Conservation (phyloP, 2,797 vertebrate species). For the Halcyon chelicuti region DNA sequence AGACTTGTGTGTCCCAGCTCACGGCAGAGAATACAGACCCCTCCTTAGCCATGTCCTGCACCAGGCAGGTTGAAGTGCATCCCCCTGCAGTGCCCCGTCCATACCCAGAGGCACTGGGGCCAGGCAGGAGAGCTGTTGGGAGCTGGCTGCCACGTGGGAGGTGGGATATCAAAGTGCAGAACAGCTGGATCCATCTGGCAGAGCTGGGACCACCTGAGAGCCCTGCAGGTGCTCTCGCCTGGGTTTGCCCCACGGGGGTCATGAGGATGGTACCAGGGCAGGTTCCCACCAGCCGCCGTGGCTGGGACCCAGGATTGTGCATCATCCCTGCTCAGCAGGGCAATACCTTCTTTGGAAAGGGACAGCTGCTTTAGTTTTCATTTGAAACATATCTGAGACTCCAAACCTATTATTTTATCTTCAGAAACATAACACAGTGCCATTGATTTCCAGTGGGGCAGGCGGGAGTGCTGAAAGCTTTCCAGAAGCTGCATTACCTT, state of each 20-base stretch:
- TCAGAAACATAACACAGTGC: background rate
- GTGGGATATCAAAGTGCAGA: background rate
- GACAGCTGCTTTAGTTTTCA: background rate
- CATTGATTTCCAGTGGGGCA: background rate
- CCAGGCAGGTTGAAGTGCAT: background rate
- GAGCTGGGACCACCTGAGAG: background rate
- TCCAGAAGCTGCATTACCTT: background rate
- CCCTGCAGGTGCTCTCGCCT: background rate
- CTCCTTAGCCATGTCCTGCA: background rate
- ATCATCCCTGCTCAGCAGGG: background rate
- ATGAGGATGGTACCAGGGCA: fast-evolving
- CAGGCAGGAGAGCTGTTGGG: background rate
- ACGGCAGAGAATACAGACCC: background rate
- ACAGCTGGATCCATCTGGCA: background rate
- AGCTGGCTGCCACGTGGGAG: fast-evolving
- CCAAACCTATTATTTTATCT: background rate
- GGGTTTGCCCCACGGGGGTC: background rate
- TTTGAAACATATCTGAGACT: background rate
- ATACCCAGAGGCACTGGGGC: background rate
- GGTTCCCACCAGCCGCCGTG: background rate
- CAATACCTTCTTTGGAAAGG: background rate
- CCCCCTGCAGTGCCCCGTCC: background rate
- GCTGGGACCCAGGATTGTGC: background rate
- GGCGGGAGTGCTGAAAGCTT: background rate
- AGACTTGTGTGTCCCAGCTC: background rate